Conservation (phyloP, 2,113 vertebrate genomes). For the Ia io region DNA sequence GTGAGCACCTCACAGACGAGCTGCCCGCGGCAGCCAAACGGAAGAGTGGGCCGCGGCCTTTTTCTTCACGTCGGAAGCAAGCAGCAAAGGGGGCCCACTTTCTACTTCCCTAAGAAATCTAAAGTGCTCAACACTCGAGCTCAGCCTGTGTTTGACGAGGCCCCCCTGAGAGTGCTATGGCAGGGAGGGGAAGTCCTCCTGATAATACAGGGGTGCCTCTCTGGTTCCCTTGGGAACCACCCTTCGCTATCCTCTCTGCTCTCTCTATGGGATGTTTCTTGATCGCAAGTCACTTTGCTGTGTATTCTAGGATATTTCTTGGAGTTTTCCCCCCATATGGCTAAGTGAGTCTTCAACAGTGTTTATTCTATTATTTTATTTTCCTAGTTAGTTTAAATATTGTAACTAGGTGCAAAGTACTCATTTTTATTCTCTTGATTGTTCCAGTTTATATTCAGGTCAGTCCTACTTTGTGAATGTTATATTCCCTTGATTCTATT, state of each 20-base stretch:
- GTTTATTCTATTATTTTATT: neutral
- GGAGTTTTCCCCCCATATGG: neutral
- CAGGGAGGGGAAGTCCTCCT: no score
- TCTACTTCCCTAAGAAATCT: neutral
- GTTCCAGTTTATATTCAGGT: neutral
- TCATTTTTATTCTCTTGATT: neutral
- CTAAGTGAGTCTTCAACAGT: neutral
- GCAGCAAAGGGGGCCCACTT: neutral
- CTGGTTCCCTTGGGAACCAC: neutral
- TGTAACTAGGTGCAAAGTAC: neutral
- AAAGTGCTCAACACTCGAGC: neutral
- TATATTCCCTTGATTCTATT: neutral
- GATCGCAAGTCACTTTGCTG: neutral
- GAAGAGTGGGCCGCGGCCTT: rapidly evolving
- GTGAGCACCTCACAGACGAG: neutral
- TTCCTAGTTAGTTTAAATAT: neutral
- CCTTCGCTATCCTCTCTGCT: neutral
- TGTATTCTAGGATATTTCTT: neutral
- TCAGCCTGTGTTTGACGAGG: neutral
- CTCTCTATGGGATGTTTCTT: neutral
- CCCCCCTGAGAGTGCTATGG: no score
- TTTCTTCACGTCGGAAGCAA: neutral
- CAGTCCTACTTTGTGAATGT: neutral
- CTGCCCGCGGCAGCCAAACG: neutral
- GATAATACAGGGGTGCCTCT: no score